These are phyloP conservation scores for Psammodynastes pulverulentus DNA, from an alignment of 2,113 vertebrate species.

Conservation along the genomic window DNA sequence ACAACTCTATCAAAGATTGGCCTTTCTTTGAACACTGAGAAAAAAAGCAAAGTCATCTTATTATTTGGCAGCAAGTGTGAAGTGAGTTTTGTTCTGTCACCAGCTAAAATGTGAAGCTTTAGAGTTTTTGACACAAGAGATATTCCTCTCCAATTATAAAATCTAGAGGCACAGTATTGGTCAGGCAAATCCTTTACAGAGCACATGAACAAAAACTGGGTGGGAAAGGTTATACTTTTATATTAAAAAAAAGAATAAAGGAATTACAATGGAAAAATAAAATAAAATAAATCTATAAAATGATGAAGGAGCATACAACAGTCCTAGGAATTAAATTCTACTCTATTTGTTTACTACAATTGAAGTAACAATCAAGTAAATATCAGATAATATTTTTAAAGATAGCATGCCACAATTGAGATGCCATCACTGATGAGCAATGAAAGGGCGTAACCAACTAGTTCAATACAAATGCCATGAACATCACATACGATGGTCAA, in stretches of 20 bases:
- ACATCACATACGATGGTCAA: not conserved
- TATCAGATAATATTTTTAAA: no score
- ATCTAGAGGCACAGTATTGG: conserved; percentile 25
- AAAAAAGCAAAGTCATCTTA: conserved; percentile 39
- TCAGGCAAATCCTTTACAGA: not conserved
- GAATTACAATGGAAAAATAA: not conserved
- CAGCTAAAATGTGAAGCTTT: conserved; percentile 33
- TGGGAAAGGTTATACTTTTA: not conserved
- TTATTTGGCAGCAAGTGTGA: conserved; percentile 59
- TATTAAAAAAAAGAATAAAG: not conserved
- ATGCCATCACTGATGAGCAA: not conserved
- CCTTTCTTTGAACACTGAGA: conserved; percentile 46
- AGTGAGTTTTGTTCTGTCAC: conserved; percentile 42
- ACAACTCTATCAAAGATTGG: conserved; percentile 36
- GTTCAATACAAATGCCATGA: not conserved
- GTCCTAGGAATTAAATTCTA: not conserved
- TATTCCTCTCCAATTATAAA: conserved; percentile 44
- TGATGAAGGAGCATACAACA: not conserved
- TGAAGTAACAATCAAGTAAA: not conserved
- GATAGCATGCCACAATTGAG: not conserved
- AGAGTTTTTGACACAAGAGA: conserved; percentile 5
- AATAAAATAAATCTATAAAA: not conserved
- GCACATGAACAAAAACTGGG: not conserved
- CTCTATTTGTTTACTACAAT: not conserved
- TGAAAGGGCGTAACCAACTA: not conserved